These are phyloP conservation scores for Blomia tropicalis DNA, from an alignment of 2,888 invertebrate species.

Conservation along the genomic window DNA sequence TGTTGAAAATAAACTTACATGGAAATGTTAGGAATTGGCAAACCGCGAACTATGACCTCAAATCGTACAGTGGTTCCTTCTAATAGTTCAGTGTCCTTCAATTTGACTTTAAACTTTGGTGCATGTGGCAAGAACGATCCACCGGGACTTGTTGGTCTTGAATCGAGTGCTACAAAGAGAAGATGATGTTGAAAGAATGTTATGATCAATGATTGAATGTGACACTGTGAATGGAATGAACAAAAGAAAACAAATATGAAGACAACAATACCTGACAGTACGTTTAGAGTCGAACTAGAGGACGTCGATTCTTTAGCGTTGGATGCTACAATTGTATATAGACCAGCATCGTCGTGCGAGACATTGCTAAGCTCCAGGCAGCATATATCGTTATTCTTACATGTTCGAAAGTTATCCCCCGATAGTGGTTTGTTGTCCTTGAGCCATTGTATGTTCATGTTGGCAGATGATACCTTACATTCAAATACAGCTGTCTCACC, in stretches of 20 bases:
- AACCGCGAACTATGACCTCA: conserved; percentile 70
- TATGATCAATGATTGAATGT: not conserved
- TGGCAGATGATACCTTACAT: conserved; percentile 51
- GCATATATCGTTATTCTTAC: conserved; percentile 49
- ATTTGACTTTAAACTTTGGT: conserved; percentile 64
- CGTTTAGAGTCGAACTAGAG: conserved; percentile 70
- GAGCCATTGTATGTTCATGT: conserved; percentile 55
- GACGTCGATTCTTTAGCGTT: conserved; percentile 56
- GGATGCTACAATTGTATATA: conserved; percentile 73
- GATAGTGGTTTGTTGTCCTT: conserved; percentile 63
- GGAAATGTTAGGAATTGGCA: conserved; percentile 70
- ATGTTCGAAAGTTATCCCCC: conserved; percentile 44
- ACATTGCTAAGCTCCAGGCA: conserved; percentile 52
- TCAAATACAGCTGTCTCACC: conserved; percentile 67
- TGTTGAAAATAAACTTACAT: conserved; percentile 54
- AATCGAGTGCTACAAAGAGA: conserved; percentile 14
- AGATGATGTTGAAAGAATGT: not conserved
- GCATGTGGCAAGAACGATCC: conserved; percentile 38
- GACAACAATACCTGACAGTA: conserved; percentile 38
- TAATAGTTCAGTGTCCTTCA: conserved; percentile 71
- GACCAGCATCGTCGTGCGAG: conserved; percentile 58
- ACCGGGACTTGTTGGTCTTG: conserved; percentile 30
- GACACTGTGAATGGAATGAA: not conserved
- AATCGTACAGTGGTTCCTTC: conserved; percentile 71
- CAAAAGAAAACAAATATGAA: too few relatives aligned